A percentile compares a stretch with the other conserved stretches of the same genome.
phyloP scores from a whole-genome alignment of 2,888 invertebrate genomes.

The Pseudeuparius sepicola region DNA sequence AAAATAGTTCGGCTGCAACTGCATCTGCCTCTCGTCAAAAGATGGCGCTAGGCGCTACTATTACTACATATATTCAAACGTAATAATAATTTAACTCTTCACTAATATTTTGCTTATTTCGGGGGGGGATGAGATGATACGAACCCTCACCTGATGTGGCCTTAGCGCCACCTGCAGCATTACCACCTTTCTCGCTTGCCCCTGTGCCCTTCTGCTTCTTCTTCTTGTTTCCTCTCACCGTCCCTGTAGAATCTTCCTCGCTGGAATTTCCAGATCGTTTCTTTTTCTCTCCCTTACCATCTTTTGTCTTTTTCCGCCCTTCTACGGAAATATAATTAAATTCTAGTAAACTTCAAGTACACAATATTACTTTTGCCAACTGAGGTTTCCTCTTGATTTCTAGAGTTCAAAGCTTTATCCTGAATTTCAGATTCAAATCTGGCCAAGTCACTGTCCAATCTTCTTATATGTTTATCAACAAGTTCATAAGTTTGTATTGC shows the following conservation, averaged over 20 bases:
- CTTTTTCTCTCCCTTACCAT: conserved; percentile 51
- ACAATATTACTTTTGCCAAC: conserved; percentile 54
- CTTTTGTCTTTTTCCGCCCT: conserved; percentile 60
- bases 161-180: conserved; percentile 34
- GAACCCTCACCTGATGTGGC: conserved; percentile 39
- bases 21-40: too few species aligned
- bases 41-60: too few species aligned
- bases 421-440: conserved; percentile 95
- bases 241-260: conserved; percentile 41
- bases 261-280: conserved; percentile 43
- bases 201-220: conserved; percentile 48
- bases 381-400: conserved; percentile 56
- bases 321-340: conserved; percentile 40
- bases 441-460: conserved; percentile 91
- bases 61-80: too few species aligned
- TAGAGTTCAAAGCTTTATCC: conserved; percentile 77
- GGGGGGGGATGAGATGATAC: conserved; percentile 34
- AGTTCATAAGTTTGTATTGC: conserved; percentile 98
- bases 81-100: too few species aligned
- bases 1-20: too few species aligned
- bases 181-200: conserved; percentile 31
- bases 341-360: too few species aligned
- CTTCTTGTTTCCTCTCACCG: conserved; percentile 40
- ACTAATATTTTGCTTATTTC: too few species aligned
- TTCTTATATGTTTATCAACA: conserved; percentile 94